Percentiles rank a stretch among this genome's conserved stretches.
Evolutionary conservation across 2,797 vertebrate genomes (phyloP).

Genomic region (Fistularia commersonii): DNA sequence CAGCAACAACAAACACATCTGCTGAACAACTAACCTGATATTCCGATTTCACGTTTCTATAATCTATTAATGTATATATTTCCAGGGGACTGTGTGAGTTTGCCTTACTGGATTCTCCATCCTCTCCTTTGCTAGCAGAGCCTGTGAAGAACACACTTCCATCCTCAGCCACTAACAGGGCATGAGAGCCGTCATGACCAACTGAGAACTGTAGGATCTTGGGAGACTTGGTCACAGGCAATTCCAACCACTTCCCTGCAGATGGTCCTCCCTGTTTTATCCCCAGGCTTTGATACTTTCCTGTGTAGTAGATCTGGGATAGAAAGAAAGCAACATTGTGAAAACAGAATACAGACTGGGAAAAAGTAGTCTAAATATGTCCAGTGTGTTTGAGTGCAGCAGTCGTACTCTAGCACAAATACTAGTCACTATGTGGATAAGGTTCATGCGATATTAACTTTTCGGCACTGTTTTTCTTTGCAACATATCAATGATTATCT

Average conservation of each 20-base stretch:
- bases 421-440: too few species aligned
- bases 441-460: not conserved
- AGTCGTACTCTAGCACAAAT: too few species aligned
- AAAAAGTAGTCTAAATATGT: too few species aligned
- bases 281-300: constrained; percentile 98
- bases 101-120: constrained; percentile 93
- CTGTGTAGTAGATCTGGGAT: constrained; percentile 94
- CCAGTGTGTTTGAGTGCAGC: too few species aligned
- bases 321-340: not conserved
- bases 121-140: constrained; percentile 97
- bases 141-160: constrained; percentile 98
- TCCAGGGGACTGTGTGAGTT: constrained; percentile 10
- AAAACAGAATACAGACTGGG: not conserved
- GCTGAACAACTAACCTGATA: not conserved
- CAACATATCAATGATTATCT: not conserved
- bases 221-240: constrained; percentile 96
- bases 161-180: constrained; percentile 94
- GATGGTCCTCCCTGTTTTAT: constrained; percentile 98
- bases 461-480: not conserved
- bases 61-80: not conserved
- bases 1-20: constrained; percentile 10
- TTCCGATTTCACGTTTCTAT: not conserved
- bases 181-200: constrained; percentile 96
- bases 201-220: constrained; percentile 97
- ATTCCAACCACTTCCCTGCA: constrained; percentile 96